Evolutionary conservation across 2,888 invertebrate genomes (phyloP).

Genomic region (Drosophila picticornis): DNA sequence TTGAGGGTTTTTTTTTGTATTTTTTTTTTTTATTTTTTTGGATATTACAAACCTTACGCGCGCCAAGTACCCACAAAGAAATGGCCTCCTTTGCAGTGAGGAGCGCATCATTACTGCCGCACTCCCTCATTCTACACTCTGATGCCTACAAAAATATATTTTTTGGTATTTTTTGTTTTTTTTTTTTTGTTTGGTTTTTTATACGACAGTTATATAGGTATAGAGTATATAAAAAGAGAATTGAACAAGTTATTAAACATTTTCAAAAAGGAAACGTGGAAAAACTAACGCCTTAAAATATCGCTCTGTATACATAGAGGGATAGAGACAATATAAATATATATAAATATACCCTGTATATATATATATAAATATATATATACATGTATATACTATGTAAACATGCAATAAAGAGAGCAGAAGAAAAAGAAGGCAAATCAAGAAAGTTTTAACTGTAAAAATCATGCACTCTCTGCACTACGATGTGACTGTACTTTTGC

Average conservation of each 20-base stretch:
- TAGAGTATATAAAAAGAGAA: constrained; percentile 26
- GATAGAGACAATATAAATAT: not conserved
- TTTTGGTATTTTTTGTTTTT: constrained; percentile 40
- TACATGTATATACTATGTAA: not conserved
- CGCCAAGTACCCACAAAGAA: constrained; percentile 96
- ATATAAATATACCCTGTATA: not conserved
- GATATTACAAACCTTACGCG: constrained; percentile 91
- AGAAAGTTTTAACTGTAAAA: constrained; percentile 23
- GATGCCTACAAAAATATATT: constrained; percentile 85
- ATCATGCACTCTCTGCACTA: constrained; percentile 8
- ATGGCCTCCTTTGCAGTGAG: constrained; percentile 97
- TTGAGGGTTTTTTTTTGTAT: constrained; percentile 19
- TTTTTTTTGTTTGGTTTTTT: constrained; percentile 38
- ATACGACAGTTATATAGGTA: constrained; percentile 57
- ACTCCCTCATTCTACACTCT: constrained; percentile 85
- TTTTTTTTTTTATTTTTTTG: constrained; percentile 49
- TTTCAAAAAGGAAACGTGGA: constrained; percentile 32
- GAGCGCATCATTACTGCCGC: constrained; percentile 91
- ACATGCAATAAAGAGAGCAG: constrained; percentile 29
- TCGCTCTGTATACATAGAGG: not conserved
- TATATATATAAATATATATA: not conserved
- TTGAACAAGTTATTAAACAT: constrained; percentile 25
- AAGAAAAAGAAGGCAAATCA: constrained; percentile 7
- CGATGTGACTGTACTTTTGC: constrained; percentile 37
- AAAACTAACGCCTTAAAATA: constrained; percentile 7